Percentiles rank a stretch among this genome's conserved stretches.
phyloP scores from a whole-genome alignment of 2,113 vertebrate genomes.

The Camelus bactrianus region DNA sequence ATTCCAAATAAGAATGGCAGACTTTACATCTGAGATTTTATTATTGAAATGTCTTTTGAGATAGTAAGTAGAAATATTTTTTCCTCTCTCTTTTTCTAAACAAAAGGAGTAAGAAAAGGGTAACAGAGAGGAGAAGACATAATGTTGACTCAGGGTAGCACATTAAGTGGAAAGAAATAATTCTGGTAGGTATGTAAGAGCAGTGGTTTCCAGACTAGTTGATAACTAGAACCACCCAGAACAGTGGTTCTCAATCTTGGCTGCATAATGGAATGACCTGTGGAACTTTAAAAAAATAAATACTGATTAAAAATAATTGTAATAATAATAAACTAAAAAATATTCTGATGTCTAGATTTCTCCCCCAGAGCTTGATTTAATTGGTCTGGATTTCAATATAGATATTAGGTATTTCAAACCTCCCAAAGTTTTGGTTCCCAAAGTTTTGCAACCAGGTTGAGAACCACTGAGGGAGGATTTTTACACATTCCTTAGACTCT shows the following conservation, averaged over 20 bases:
- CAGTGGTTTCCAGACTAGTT: neutral
- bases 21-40: neutral
- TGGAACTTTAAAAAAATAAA: neutral
- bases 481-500: neutral
- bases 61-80: conserved; percentile 3
- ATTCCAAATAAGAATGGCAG: neutral
- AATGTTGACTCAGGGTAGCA: neutral
- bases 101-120: neutral
- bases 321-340: neutral
- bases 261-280: neutral
- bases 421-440: neutral
- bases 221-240: neutral
- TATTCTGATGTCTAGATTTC: neutral
- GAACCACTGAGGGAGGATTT: neutral
- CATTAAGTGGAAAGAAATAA: conserved; percentile 8
- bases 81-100: conserved; percentile 8
- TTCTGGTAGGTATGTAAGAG: neutral
- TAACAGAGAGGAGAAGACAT: neutral
- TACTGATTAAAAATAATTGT: neutral
- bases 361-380: neutral
- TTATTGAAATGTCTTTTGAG: neutral
- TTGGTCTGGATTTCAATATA: neutral
- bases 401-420: neutral
- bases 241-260: neutral
- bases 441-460: neutral